Evolutionary conservation across 2,797 vertebrate genomes (phyloP).

Genomic region (Ispidina lecontei): DNA sequence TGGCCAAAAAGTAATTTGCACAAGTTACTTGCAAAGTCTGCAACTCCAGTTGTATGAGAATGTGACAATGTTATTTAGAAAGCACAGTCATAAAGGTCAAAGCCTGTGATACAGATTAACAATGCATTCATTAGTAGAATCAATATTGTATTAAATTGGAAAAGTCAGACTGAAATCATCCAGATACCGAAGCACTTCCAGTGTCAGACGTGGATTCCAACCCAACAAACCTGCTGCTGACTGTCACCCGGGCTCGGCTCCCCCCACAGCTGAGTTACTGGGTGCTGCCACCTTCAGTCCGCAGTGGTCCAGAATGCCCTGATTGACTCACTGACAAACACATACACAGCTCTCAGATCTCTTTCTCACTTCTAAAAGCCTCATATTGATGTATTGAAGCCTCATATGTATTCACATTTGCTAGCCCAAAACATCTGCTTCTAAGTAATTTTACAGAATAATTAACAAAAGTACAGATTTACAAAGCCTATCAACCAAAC

Average conservation of each 20-base stretch:
- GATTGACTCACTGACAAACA: background rate
- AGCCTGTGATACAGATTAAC: background rate
- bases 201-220: background rate
- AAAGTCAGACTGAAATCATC: background rate
- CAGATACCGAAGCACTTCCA: accelerated
- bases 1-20: background rate
- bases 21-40: background rate
- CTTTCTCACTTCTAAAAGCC: background rate
- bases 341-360: accelerated
- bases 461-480: background rate
- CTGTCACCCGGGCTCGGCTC: background rate
- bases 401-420: background rate
- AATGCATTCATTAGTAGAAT: background rate
- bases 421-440: background rate
- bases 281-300: slow-evolving; percentile 59
- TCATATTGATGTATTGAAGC: background rate
- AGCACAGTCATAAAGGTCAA: background rate
- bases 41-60: background rate
- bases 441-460: background rate
- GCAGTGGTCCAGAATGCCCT: background rate
- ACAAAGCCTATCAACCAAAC: background rate
- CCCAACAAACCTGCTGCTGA: accelerated
- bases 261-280: background rate
- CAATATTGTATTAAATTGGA: background rate
- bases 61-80: background rate